A percentile compares a stretch with the other conserved stretches of the same genome.
Evolutionary conservation across 2,888 invertebrate species (phyloP).

Genomic region (Venusia cambrica): DNA sequence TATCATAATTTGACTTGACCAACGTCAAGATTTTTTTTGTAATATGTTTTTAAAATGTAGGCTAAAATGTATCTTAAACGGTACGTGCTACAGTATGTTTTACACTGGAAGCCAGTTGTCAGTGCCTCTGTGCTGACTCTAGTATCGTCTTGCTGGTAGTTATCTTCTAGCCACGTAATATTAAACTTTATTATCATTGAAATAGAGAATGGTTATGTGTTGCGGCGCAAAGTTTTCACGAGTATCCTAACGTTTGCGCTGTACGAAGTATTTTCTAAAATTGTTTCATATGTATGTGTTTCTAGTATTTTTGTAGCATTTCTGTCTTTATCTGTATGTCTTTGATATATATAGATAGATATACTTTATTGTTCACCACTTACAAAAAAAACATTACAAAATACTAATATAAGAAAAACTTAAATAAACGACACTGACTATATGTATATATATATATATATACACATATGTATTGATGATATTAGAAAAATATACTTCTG

Average conservation of each 20-base stretch:
- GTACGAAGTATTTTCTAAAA: constrained; percentile 19
- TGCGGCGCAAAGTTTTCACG: constrained; percentile 22
- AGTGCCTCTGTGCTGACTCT: constrained; percentile 9
- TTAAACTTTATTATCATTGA: constrained; percentile 31
- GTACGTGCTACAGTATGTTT: constrained; percentile 1
- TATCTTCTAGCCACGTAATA: constrained; percentile 35
- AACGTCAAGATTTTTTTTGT: no score
- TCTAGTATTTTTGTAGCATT: constrained; percentile 5
- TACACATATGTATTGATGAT: no score
- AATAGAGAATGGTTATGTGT: constrained; percentile 25
- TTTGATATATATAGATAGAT: no score
- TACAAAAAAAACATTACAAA: no score
- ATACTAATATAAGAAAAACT: no score
- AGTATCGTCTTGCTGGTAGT: constrained; percentile 11
- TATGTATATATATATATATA: no score
- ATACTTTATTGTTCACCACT: no score
- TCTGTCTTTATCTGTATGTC: constrained; percentile 1
- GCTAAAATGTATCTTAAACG: background rate
- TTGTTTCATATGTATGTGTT: constrained; percentile 7
- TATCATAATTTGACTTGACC: no score
- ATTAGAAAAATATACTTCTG: no score
- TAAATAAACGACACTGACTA: no score
- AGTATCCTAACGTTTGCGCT: constrained; percentile 23
- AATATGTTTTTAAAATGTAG: no score
- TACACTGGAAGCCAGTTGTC: background rate